A percentile compares a stretch with the other conserved stretches of the same genome.
These are phyloP conservation scores for Lasius platythorax DNA, from an alignment of 2,888 invertebrate species.

Conservation along the genomic window DNA sequence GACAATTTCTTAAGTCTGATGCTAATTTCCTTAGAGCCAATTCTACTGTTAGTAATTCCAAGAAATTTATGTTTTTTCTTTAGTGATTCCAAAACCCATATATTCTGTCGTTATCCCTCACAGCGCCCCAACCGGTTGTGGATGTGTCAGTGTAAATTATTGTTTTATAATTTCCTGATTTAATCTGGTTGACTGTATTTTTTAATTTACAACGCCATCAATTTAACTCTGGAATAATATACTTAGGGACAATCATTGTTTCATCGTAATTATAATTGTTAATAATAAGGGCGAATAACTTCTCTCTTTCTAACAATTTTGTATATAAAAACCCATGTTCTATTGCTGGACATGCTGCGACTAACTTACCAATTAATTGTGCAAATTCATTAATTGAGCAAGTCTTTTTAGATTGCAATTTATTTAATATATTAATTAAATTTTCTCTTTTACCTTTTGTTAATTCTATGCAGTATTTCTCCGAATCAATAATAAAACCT, in stretches of 20 bases:
- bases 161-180: not conserved
- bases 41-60: no score
- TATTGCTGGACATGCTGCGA: no score
- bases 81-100: no score
- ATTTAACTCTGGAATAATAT: not conserved
- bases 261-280: not conserved
- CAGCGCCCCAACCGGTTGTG: no score
- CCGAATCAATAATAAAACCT: constrained; percentile 56
- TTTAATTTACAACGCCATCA: not conserved
- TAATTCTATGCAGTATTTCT: constrained; percentile 13
- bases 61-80: no score
- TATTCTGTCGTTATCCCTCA: no score
- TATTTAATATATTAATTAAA: not conserved
- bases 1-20: not conserved
- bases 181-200: not conserved
- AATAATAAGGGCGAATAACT: not conserved
- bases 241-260: not conserved
- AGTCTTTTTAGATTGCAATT: not conserved
- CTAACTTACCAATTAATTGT: no score
- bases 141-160: not conserved
- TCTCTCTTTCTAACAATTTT: not conserved
- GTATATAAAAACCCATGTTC: no score
- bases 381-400: not conserved
- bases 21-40: not conserved
- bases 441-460: constrained; percentile 8